These are phyloP conservation scores for Heteronetta atricapilla DNA, from an alignment of 2,113 vertebrate species.

Conservation along the genomic window DNA sequence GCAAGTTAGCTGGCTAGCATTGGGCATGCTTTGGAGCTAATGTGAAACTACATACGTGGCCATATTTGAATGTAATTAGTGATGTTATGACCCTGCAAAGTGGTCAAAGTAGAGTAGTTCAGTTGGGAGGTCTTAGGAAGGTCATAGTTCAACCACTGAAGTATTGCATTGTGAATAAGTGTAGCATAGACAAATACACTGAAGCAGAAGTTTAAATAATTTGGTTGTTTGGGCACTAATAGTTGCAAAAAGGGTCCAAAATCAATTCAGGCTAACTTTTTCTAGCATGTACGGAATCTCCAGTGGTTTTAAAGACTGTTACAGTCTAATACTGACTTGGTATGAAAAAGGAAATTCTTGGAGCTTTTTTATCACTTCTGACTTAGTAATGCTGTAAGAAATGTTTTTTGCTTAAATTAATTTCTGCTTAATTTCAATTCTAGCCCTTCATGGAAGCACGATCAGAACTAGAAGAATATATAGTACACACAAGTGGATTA, in stretches of 20 bases:
- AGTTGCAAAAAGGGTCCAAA: background rate
- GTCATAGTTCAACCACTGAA: background rate
- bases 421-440: background rate
- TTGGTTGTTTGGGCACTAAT: background rate
- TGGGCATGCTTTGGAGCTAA: background rate
- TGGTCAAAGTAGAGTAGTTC: background rate
- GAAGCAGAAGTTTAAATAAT: background rate
- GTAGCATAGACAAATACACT: too few relatives aligned
- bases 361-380: background rate
- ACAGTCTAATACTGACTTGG: background rate
- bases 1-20: accelerated
- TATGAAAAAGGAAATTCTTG: background rate
- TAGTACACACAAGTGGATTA: background rate
- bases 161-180: background rate
- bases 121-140: background rate
- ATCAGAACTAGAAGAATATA: background rate
- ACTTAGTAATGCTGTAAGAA: background rate
- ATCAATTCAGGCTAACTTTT: background rate
- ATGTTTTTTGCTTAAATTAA: background rate
- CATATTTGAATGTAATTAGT: background rate
- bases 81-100: background rate
- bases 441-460: background rate
- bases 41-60: background rate
- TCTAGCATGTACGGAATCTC: background rate
- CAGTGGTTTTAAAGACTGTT: background rate